phyloP scores from a whole-genome alignment of 2,113 vertebrate genomes.

The Pseudois nayaur region DNA sequence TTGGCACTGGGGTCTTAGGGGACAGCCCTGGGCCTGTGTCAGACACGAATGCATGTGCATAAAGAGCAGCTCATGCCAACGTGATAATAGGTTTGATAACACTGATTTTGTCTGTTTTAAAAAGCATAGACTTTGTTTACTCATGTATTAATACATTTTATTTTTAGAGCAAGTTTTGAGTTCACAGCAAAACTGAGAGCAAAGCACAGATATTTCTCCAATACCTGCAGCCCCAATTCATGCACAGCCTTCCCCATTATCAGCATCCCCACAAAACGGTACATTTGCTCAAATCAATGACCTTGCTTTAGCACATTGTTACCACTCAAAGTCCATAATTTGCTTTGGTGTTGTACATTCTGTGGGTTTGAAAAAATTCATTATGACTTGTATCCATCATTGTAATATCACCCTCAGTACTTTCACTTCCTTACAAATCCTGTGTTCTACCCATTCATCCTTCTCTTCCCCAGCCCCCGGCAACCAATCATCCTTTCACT shows the following conservation, averaged over 20 bases:
- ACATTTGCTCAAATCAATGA: not conserved
- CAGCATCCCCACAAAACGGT: not conserved
- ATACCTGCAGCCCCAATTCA: accelerated
- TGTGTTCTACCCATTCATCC: not conserved
- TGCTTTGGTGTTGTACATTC: not conserved
- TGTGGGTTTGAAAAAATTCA: not conserved
- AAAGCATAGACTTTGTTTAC: not conserved
- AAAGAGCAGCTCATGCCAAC: not conserved
- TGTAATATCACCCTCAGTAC: not conserved
- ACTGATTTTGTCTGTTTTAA: not conserved
- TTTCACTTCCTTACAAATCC: not conserved
- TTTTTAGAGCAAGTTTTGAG: not conserved
- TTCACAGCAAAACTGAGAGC: not conserved
- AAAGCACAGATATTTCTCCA: not conserved
- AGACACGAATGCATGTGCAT: not conserved
- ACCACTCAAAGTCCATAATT: not conserved
- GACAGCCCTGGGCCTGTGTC: not conserved
- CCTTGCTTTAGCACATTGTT: not conserved
- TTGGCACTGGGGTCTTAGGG: accelerated
- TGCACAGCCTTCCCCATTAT: too few species aligned
- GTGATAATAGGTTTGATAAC: not conserved
- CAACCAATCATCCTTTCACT: not conserved
- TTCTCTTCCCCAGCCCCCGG: not conserved
- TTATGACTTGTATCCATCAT: not conserved
- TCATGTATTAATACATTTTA: not conserved